phyloP scores from a whole-genome alignment of 2,888 invertebrate genomes.

The Xanthia togata region DNA sequence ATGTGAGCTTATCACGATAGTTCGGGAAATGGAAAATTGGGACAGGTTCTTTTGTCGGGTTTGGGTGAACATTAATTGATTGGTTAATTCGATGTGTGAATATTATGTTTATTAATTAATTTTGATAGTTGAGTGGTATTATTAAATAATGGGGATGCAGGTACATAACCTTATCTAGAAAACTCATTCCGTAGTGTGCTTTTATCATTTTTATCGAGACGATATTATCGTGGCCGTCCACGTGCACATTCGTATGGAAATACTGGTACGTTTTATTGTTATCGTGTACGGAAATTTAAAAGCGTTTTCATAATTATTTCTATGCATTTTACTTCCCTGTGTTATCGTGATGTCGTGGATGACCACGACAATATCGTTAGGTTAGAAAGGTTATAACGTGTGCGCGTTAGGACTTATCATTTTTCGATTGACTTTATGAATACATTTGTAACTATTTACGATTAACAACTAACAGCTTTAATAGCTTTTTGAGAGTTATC shows the following conservation, averaged over 20 bases:
- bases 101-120: not conserved
- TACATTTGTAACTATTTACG: not conserved
- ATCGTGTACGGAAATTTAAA: too few species aligned
- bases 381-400: too few species aligned
- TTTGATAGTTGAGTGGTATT: not conserved
- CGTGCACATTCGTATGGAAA: too few species aligned
- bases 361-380: too few species aligned
- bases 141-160: not conserved
- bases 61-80: not conserved
- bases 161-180: too few species aligned
- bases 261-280: too few species aligned
- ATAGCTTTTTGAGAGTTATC: not conserved
- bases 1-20: constrained; percentile 39
- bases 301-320: too few species aligned
- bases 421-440: not conserved
- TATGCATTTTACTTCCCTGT: too few species aligned
- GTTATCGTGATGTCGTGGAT: too few species aligned
- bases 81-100: not conserved
- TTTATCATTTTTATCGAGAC: too few species aligned
- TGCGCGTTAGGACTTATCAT: not conserved
- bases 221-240: too few species aligned
- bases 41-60: not conserved
- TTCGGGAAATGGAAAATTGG: constrained; percentile 37
- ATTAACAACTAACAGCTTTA: not conserved
- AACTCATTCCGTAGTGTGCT: too few species aligned